These are phyloP conservation scores for Hephaestus fuliginosus DNA, from an alignment of 2,797 vertebrate species.

Conservation along the genomic window DNA sequence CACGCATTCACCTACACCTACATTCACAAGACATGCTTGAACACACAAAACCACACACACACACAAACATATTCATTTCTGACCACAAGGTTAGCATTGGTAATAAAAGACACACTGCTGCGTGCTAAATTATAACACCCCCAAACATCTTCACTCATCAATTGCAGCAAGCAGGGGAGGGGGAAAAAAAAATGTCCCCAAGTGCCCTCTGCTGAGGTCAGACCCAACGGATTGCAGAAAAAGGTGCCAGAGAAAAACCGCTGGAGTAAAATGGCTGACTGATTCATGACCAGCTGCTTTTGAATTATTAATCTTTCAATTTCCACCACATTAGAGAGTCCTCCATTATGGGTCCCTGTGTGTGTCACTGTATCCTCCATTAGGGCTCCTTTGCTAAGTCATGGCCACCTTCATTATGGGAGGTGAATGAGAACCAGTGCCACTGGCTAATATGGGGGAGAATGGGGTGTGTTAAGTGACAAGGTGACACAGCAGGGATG, in stretches of 20 bases:
- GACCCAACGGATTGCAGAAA: conserved; percentile 57
- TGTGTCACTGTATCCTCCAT: conserved; percentile 80
- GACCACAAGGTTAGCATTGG: conserved; percentile 52
- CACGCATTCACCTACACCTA: conserved; percentile 3
- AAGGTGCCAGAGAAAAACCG: conserved; percentile 65
- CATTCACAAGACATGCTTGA: conserved; percentile 9
- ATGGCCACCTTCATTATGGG: conserved; percentile 76
- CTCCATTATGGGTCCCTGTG: conserved; percentile 83
- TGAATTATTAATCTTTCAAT: conserved; percentile 98
- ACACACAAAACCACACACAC: conserved; percentile 38
- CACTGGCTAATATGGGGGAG: conserved; percentile 65
- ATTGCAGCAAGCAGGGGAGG: conserved; percentile 7
- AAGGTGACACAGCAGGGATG: conserved; percentile 78
- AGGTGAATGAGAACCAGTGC: conserved; percentile 65
- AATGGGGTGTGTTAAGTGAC: conserved; percentile 49
- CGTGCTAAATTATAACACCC: conserved; percentile 58
- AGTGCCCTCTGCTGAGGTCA: conserved; percentile 76
- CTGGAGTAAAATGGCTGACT: conserved; percentile 81
- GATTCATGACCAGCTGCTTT: conserved; percentile 92
- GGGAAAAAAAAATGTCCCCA: background rate
- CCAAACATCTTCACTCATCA: conserved; percentile 69
- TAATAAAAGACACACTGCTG: conserved; percentile 57
- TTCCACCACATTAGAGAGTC: conserved; percentile 90
- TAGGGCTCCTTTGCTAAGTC: conserved; percentile 79
- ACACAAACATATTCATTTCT: conserved; percentile 29